phyloP scores from a whole-genome alignment of 2,888 invertebrate genomes.

The Heliconius sara region DNA sequence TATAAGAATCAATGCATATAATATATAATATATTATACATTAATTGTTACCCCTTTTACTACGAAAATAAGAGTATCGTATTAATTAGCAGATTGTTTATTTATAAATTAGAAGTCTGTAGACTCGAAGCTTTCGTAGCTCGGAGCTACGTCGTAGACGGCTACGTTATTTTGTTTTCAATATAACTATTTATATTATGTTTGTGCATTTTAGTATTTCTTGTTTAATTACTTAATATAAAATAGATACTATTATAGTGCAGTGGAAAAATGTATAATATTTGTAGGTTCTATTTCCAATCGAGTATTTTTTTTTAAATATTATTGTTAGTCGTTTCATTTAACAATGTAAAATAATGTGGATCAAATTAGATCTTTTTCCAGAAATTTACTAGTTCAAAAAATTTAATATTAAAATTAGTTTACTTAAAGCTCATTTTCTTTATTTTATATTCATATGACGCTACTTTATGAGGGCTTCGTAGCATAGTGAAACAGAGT shows the following conservation, averaged over 20 bases:
- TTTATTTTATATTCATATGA: too few relatives aligned
- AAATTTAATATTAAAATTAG: too few relatives aligned
- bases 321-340: too few relatives aligned
- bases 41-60: not conserved
- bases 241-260: not conserved
- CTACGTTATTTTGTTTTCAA: not conserved
- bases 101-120: slow-evolving; percentile 23
- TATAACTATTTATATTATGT: slow-evolving; percentile 6
- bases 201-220: not conserved
- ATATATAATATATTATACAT: not conserved
- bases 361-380: too few relatives aligned
- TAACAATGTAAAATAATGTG: too few relatives aligned
- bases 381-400: too few relatives aligned
- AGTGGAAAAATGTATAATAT: not conserved
- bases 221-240: not conserved
- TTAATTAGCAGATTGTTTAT: slow-evolving; percentile 12
- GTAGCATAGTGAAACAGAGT: too few relatives aligned
- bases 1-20: not conserved
- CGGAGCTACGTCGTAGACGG: slow-evolving; percentile 10
- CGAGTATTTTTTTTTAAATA: not conserved
- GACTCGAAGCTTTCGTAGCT: slow-evolving; percentile 16
- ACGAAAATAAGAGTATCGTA: slow-evolving; percentile 5
- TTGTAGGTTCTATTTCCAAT: not conserved
- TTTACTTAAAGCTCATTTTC: too few relatives aligned
- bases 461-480: too few relatives aligned